phyloP scores from a whole-genome alignment of 1,140 invertebrate genomes.

The Bombus superbus region DNA sequence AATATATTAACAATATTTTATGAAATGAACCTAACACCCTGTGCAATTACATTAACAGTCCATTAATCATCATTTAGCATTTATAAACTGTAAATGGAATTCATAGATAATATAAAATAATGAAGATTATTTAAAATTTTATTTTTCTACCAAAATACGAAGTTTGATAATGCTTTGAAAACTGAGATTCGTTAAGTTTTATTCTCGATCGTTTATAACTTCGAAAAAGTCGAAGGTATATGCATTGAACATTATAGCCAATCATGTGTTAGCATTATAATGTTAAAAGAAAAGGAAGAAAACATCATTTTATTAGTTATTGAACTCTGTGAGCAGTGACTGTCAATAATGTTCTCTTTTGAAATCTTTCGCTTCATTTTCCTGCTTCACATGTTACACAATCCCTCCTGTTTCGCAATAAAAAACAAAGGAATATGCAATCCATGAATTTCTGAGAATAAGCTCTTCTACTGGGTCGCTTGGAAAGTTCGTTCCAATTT shows the following conservation, averaged over 20 bases:
- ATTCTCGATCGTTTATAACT: background rate
- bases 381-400: background rate
- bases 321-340: background rate
- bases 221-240: background rate
- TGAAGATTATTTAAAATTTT: too few species aligned
- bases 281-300: background rate
- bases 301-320: background rate
- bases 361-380: constrained; percentile 2
- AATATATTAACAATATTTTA: too few species aligned
- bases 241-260: background rate
- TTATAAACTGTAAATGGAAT: too few species aligned
- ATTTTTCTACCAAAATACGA: too few species aligned
- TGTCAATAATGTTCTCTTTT: constrained; percentile 9
- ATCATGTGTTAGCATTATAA: background rate
- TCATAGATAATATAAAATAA: too few species aligned
- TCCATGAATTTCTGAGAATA: background rate
- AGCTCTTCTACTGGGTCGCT: background rate
- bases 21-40: too few species aligned
- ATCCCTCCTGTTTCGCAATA: background rate
- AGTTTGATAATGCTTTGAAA: too few species aligned
- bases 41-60: too few species aligned
- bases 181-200: background rate
- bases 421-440: background rate
- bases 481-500: too few species aligned
- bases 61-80: too few species aligned